Evolutionary conservation across 2,797 vertebrate species (phyloP).

Genomic region (Sarcoramphus papa): DNA sequence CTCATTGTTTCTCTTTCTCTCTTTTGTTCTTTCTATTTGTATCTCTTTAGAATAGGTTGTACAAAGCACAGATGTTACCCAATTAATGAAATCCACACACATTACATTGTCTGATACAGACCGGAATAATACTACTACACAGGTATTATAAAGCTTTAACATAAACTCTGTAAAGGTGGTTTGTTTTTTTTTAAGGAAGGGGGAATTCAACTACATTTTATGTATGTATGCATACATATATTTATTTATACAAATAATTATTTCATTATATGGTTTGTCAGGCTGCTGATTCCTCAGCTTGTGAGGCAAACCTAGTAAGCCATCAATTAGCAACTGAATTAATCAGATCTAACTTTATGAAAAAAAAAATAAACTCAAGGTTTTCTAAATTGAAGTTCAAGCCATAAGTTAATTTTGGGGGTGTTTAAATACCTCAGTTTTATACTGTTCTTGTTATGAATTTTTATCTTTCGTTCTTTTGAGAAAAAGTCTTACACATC

Average conservation of each 20-base stretch:
- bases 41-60: not conserved
- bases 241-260: not conserved
- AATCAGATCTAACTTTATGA: not conserved
- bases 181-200: not conserved
- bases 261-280: not conserved
- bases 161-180: not conserved
- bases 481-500: not conserved
- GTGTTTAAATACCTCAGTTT: not conserved
- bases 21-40: not conserved
- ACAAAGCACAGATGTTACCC: not conserved
- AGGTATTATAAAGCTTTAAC: not conserved
- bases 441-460: not conserved
- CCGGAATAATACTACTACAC: not conserved
- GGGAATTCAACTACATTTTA: not conserved
- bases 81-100: not conserved
- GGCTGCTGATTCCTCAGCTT: not conserved
- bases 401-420: not conserved
- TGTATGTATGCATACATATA: not conserved
- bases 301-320: not conserved
- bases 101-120: not conserved
- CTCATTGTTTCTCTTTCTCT: not conserved
- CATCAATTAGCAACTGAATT: not conserved
- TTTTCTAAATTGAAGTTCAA: not conserved
- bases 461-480: not conserved
- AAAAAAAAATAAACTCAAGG: fast-evolving